Conservation (phyloP, 23 tunicate species). For the Corella eumyota region DNA sequence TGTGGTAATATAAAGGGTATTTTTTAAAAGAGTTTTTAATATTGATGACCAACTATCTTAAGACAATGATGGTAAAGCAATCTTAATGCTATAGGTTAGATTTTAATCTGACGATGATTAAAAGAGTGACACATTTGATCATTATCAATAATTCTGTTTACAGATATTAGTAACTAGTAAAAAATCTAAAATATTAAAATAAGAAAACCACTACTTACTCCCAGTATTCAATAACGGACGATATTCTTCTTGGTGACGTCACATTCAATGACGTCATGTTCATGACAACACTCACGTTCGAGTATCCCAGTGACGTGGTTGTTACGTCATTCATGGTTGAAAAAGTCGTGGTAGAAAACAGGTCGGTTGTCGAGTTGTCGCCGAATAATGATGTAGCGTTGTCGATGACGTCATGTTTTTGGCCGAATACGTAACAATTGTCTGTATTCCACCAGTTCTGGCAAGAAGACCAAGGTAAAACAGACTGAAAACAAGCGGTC, state of each 20-base stretch:
- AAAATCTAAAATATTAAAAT: too few relatives aligned
- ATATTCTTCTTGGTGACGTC: slow-evolving; percentile 9
- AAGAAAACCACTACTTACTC: slow-evolving; percentile 16
- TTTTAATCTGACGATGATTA: too few relatives aligned
- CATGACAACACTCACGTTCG: too few relatives aligned
- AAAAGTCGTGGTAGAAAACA: neutral
- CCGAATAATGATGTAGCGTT: too few relatives aligned
- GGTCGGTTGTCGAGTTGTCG: neutral
- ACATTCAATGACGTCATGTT: neutral
- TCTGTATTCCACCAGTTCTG: slow-evolving; percentile 35
- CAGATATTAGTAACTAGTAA: neutral
- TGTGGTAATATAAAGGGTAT: too few relatives aligned
- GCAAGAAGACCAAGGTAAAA: slow-evolving; percentile 42
- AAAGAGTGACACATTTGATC: too few relatives aligned
- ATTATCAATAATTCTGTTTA: neutral
- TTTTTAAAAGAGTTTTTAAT: too few relatives aligned
- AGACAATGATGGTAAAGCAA: too few relatives aligned
- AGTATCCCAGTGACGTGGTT: neutral
- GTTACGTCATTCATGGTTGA: neutral
- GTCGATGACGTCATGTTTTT: too few relatives aligned
- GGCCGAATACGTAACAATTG: slow-evolving; percentile 22
- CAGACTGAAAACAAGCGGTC: slow-evolving; percentile 18
- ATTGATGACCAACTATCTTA: too few relatives aligned
- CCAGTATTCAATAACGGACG: slow-evolving; percentile 46
- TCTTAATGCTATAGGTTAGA: too few relatives aligned